Conservation (phyloP, 2,113 vertebrate species). For the Gila orcuttii region DNA sequence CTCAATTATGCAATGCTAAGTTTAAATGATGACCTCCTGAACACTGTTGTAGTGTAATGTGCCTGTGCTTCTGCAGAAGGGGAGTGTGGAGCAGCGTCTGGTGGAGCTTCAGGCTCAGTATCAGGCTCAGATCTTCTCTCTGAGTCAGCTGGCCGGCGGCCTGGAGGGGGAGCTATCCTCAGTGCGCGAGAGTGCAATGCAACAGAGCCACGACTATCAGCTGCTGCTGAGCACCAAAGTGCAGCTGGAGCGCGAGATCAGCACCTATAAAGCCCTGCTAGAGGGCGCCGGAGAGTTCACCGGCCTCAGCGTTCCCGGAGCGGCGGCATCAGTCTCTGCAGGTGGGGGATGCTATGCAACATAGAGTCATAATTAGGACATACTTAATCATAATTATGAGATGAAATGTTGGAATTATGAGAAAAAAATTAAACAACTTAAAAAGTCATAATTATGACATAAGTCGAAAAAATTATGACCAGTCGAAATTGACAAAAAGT, state of each 20-base stretch:
- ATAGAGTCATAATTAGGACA: too few species aligned
- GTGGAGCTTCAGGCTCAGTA: slow-evolving; percentile 44
- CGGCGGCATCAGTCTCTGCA: rapidly evolving
- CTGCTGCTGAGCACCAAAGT: slow-evolving; percentile 58
- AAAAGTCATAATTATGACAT: too few species aligned
- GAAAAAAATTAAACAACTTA: too few species aligned
- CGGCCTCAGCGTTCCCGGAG: rapidly evolving
- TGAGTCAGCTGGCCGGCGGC: slow-evolving; percentile 20
- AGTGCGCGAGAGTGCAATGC: slow-evolving; percentile 1
- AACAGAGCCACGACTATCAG: slow-evolving; percentile 56
- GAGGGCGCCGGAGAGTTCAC: slow-evolving; percentile 43
- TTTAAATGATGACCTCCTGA: too few species aligned
- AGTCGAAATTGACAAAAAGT: too few species aligned
- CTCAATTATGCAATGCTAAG: too few species aligned
- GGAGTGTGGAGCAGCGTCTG: slow-evolving; percentile 48
- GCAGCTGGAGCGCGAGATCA: slow-evolving; percentile 63
- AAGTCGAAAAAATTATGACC: too few species aligned
- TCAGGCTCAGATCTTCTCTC: slow-evolving; percentile 30
- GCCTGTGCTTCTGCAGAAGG: slow-evolving; percentile 47
- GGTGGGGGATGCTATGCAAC: background rate
- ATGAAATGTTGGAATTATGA: too few species aligned
- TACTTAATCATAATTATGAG: too few species aligned
- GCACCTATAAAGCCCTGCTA: slow-evolving; percentile 58
- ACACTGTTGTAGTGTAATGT: too few species aligned
- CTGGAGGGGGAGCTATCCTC: slow-evolving; percentile 54